These are phyloP conservation scores for Noctua fimbriata DNA, from an alignment of 2,888 invertebrate genomes.

Conservation along the genomic window DNA sequence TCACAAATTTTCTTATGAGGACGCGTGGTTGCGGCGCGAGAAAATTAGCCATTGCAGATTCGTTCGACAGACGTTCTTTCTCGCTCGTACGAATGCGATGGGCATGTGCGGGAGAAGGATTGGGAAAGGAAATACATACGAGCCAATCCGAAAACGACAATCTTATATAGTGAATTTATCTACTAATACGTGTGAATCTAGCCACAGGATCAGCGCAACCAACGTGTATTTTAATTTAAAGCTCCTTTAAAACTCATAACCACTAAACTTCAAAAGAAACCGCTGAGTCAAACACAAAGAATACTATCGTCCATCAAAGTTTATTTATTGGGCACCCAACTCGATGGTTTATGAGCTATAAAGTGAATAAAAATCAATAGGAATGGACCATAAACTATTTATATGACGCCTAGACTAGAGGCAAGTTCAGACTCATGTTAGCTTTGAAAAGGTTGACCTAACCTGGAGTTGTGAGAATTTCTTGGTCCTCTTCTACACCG, in stretches of 20 bases:
- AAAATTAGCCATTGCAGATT: no score
- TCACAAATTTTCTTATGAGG: no score
- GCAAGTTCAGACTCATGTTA: not conserved
- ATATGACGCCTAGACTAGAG: slow-evolving; percentile 53
- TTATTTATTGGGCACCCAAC: slow-evolving; percentile 53
- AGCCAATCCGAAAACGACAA: no score
- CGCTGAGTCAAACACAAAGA: not conserved
- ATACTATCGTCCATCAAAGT: slow-evolving; percentile 44
- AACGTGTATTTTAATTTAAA: not conserved
- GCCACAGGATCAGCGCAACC: no score
- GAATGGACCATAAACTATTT: slow-evolving; percentile 51
- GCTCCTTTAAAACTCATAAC: slow-evolving; percentile 1
- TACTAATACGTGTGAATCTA: no score
- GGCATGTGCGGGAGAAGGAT: no score
- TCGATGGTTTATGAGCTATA: slow-evolving; percentile 51
- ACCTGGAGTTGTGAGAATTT: not conserved
- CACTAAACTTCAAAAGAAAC: slow-evolving; percentile 8
- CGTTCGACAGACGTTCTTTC: no score
- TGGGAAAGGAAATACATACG: no score
- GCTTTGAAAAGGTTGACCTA: not conserved
- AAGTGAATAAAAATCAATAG: slow-evolving; percentile 58
- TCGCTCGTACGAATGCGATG: no score
- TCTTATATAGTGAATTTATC: no score
- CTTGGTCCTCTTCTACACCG: not conserved
- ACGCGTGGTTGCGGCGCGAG: no score